Conservation (phyloP, 2,113 vertebrate genomes). For the Verasper variegatus region DNA sequence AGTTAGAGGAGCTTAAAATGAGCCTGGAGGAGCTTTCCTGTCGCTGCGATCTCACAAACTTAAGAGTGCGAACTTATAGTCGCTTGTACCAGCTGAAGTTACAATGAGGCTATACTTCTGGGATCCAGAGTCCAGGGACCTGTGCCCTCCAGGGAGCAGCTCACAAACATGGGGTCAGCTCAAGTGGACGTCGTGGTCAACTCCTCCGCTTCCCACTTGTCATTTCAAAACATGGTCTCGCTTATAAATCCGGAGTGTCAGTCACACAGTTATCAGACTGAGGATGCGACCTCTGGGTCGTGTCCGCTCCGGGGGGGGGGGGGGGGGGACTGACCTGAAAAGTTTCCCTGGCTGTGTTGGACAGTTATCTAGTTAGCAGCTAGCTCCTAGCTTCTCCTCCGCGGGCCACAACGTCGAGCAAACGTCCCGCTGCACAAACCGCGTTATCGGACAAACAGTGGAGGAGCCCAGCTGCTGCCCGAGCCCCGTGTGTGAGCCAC, state of each 20-base stretch:
- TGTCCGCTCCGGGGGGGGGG: neutral
- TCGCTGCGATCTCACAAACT: neutral
- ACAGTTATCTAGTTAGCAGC: slow-evolving; percentile 68
- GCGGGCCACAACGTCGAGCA: slow-evolving; percentile 72
- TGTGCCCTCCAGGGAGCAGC: neutral
- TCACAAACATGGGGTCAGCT: neutral
- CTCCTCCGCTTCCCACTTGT: slow-evolving; percentile 20
- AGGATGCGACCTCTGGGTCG: neutral
- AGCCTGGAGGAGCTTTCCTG: neutral
- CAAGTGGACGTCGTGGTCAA: slow-evolving; percentile 2
- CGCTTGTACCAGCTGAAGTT: neutral
- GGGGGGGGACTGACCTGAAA: slow-evolving; percentile 51
- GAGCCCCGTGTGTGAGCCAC: neutral
- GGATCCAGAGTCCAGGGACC: neutral
- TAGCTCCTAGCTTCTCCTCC: slow-evolving; percentile 65
- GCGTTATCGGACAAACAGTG: slow-evolving; percentile 6
- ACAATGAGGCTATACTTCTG: neutral
- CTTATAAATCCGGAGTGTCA: neutral
- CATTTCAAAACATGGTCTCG: neutral
- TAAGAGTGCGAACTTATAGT: too few relatives aligned
- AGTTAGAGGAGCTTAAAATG: neutral
- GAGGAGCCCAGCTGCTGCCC: neutral
- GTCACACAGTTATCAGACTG: neutral
- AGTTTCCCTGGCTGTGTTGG: slow-evolving; percentile 58
- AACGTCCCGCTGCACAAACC: slow-evolving; percentile 59